These are phyloP conservation scores for Heterotis niloticus DNA, from an alignment of 2,113 vertebrate genomes.

Conservation along the genomic window DNA sequence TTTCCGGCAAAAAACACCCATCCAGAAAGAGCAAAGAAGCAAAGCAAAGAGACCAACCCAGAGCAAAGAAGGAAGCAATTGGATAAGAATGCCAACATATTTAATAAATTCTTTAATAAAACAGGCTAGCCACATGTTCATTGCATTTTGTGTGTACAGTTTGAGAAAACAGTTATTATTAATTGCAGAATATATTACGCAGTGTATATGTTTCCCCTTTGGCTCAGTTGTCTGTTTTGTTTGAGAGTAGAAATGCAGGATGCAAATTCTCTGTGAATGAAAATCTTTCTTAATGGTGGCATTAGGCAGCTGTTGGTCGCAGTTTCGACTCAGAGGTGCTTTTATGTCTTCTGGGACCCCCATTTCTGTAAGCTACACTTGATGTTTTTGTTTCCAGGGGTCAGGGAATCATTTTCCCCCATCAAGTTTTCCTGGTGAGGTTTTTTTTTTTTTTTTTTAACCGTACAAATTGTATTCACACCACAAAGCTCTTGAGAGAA, in stretches of 20 bases:
- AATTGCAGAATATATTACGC: too few relatives aligned
- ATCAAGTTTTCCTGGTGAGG: background rate
- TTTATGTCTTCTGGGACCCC: background rate
- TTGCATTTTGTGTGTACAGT: slow-evolving; percentile 4
- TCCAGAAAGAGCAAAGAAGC: background rate
- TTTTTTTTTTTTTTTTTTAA: background rate
- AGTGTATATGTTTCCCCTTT: background rate
- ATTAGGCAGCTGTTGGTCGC: background rate
- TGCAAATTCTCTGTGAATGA: background rate
- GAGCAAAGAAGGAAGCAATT: too few relatives aligned
- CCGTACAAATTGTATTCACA: background rate
- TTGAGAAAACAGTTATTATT: background rate
- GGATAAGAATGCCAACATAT: background rate
- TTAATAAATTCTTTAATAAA: too few relatives aligned
- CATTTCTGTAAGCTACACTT: background rate
- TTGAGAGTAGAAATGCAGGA: background rate
- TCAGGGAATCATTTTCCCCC: background rate
- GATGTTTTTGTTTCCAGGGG: background rate
- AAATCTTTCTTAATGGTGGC: background rate
- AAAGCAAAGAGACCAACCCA: too few relatives aligned
- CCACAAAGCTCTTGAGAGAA: background rate
- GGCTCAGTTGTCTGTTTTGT: background rate
- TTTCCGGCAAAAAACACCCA: background rate
- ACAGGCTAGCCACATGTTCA: background rate
- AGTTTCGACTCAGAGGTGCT: background rate